Conservation (phyloP, 2,797 vertebrate genomes). For the Enteromius anoplus region DNA sequence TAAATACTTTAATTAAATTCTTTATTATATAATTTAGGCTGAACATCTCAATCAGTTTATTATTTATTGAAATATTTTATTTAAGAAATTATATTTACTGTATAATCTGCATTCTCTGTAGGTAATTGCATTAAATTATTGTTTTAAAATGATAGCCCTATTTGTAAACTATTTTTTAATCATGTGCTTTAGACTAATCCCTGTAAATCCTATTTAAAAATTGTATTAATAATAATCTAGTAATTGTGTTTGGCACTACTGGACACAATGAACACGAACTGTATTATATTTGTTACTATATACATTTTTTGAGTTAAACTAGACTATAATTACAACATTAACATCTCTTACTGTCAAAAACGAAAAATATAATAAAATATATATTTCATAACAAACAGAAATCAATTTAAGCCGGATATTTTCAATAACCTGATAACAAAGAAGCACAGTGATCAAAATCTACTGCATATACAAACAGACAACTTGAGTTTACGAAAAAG, state of each 20-base stretch:
- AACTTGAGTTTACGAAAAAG: background rate
- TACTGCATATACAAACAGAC: background rate
- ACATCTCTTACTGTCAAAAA: background rate
- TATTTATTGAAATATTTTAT: background rate
- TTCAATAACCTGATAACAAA: slow-evolving; percentile 69
- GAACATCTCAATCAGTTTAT: no score
- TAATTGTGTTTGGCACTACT: background rate
- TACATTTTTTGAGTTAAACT: background rate
- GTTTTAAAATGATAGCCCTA: background rate
- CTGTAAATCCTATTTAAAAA: background rate
- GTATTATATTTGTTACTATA: background rate
- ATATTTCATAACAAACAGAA: slow-evolving; percentile 30
- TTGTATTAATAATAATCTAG: background rate
- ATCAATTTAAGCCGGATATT: slow-evolving; percentile 48
- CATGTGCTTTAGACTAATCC: background rate
- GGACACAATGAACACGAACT: background rate
- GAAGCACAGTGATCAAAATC: slow-evolving; percentile 30
- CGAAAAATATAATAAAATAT: background rate
- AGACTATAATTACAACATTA: background rate
- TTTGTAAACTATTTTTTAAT: background rate
- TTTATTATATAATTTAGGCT: background rate
- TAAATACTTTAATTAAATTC: background rate
- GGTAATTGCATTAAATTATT: background rate
- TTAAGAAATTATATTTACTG: background rate
- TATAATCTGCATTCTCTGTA: background rate